Percentiles rank a stretch among this genome's conserved stretches.
phyloP scores from a whole-genome alignment of 2,888 invertebrate genomes.

The Clusia tigrina region DNA sequence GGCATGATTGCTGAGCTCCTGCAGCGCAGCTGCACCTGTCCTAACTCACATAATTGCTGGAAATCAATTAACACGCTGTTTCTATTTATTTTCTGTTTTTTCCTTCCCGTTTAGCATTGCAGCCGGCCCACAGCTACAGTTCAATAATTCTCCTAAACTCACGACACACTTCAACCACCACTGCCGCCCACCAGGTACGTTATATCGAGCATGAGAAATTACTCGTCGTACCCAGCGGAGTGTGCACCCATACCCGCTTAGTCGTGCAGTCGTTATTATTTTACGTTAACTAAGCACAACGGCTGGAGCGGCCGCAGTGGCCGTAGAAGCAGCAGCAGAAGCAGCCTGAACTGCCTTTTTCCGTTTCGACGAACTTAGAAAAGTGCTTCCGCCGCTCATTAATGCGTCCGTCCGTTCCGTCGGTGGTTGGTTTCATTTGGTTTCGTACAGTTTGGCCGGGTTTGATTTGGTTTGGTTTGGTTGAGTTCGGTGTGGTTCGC shows the following conservation, averaged over 20 bases:
- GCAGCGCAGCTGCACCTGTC: too few species aligned
- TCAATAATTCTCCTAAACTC: not conserved
- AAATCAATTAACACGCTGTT: slow-evolving; percentile 2
- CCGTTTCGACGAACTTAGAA: slow-evolving; percentile 23
- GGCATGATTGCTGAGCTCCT: too few species aligned
- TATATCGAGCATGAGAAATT: not conserved
- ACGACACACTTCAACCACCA: not conserved
- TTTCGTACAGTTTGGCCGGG: not conserved
- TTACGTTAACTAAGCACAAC: slow-evolving; percentile 4
- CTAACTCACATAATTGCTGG: slow-evolving; percentile 3
- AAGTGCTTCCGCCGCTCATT: slow-evolving; percentile 23
- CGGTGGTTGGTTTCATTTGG: not conserved
- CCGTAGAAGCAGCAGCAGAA: not conserved
- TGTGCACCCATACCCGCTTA: not conserved
- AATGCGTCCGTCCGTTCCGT: slow-evolving; percentile 13
- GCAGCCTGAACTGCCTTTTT: slow-evolving; percentile 19
- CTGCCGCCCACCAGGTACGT: not conserved
- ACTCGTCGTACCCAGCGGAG: not conserved
- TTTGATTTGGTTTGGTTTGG: too few species aligned
- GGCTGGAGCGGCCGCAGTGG: not conserved
- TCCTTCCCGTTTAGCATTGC: not conserved
- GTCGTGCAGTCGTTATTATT: not conserved
- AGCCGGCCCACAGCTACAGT: not conserved
- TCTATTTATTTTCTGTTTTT: not conserved
- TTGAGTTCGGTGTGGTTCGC: not conserved